These are phyloP conservation scores for Nemotelus pantherinus DNA, from an alignment of 2,888 invertebrate genomes.

Conservation along the genomic window DNA sequence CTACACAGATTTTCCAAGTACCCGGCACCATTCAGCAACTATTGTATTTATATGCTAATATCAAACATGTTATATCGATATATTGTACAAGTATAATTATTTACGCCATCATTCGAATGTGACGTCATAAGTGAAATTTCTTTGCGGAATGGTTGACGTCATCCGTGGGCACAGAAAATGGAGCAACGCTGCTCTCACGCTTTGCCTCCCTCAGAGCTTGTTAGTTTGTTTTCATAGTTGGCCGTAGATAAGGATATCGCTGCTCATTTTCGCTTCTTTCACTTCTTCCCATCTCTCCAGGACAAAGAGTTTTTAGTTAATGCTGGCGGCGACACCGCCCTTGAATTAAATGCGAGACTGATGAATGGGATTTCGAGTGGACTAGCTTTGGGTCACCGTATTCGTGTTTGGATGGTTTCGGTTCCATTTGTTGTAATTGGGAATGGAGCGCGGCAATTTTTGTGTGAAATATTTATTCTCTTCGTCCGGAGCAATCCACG, in stretches of 20 bases:
- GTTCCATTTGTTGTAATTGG: neutral
- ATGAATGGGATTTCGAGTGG: neutral
- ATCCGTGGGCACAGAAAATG: neutral
- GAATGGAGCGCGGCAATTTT: neutral
- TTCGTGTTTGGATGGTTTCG: neutral
- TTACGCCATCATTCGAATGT: neutral
- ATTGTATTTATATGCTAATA: neutral
- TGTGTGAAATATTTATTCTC: too few species aligned
- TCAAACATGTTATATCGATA: neutral
- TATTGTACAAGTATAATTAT: neutral
- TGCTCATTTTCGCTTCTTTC: too few species aligned
- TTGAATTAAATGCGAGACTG: neutral
- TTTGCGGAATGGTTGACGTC: conserved; percentile 21
- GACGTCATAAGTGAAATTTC: conserved; percentile 15
- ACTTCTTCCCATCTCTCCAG: too few species aligned
- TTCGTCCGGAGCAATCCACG: too few species aligned
- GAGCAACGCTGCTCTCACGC: too few species aligned
- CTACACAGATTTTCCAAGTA: neutral
- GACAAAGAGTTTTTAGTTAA: too few species aligned
- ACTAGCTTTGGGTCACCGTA: neutral
- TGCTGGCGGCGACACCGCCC: neutral
- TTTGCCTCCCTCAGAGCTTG: too few species aligned
- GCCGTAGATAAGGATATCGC: too few species aligned
- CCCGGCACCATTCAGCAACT: conserved; percentile 9
- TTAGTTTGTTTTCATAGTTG: too few species aligned